phyloP scores from a whole-genome alignment of 2,888 invertebrate species.

The Mesochorus sp. region DNA sequence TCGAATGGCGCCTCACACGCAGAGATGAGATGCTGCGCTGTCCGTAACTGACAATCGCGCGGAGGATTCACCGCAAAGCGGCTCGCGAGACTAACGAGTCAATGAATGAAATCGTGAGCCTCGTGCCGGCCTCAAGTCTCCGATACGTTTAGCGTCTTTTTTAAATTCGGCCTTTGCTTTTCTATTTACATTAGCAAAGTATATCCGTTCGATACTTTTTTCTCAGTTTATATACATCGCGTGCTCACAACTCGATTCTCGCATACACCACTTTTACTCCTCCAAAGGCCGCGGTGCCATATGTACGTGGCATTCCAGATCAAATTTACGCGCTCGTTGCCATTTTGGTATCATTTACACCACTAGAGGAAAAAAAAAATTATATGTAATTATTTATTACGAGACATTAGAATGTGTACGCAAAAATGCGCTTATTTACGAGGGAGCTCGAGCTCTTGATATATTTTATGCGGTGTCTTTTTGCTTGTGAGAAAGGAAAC shows the following conservation, averaged over 20 bases:
- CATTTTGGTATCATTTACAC: too few relatives aligned
- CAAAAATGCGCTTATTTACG: too few relatives aligned
- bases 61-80: constrained; percentile 5
- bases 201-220: constrained; percentile 47
- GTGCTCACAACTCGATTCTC: constrained; percentile 50
- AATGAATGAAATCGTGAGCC: constrained; percentile 62
- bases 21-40: constrained; percentile 7
- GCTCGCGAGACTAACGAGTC: constrained; percentile 52
- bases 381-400: too few relatives aligned
- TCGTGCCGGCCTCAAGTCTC: constrained; percentile 45
- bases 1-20: constrained; percentile 12
- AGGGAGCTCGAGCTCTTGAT: too few relatives aligned
- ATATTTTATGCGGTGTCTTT: too few relatives aligned
- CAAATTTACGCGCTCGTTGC: too few relatives aligned
- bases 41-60: neutral
- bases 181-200: neutral
- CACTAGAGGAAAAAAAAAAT: too few relatives aligned
- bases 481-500: too few relatives aligned
- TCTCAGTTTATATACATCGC: constrained; percentile 43
- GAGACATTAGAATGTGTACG: too few relatives aligned
- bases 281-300: neutral
- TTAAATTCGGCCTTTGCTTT: constrained; percentile 16
- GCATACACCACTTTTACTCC: constrained; percentile 35
- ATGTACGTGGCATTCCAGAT: neutral
- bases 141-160: constrained; percentile 27